Evolutionary conservation across 1,140 invertebrate species (phyloP).

Genomic region (Amyelois transitella): DNA sequence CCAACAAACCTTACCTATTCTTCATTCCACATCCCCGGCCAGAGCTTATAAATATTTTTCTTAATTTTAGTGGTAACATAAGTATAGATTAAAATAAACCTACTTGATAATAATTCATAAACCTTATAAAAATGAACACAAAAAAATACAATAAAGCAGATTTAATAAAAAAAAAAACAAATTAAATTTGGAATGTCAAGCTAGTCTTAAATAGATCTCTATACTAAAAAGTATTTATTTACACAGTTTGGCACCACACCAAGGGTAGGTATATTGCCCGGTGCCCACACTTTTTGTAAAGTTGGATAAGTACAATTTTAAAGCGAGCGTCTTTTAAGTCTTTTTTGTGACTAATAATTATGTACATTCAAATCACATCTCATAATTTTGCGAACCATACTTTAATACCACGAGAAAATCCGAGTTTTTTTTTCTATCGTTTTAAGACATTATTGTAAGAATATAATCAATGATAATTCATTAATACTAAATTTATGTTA

Average conservation of each 20-base stretch:
- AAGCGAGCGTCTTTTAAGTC: neutral
- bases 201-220: constrained; percentile 1
- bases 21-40: constrained; percentile 63
- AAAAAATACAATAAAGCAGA: constrained; percentile 23
- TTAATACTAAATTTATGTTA: too few species aligned
- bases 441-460: too few species aligned
- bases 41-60: neutral
- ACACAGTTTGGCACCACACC: constrained; percentile 18
- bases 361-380: neutral
- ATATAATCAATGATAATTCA: too few species aligned
- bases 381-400: too few species aligned
- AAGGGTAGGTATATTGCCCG: neutral
- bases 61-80: neutral
- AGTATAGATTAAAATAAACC: neutral
- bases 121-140: constrained; percentile 1
- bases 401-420: too few species aligned
- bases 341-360: neutral
- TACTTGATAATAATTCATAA: neutral
- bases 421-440: too few species aligned
- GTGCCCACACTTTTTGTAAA: neutral
- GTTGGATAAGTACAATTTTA: neutral
- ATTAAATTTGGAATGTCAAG: constrained; percentile 18
- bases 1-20: too few species aligned
- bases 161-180: neutral
- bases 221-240: constrained; percentile 19